These are phyloP conservation scores for Brachyptera putata DNA, from an alignment of 2,888 invertebrate species.

Conservation along the genomic window DNA sequence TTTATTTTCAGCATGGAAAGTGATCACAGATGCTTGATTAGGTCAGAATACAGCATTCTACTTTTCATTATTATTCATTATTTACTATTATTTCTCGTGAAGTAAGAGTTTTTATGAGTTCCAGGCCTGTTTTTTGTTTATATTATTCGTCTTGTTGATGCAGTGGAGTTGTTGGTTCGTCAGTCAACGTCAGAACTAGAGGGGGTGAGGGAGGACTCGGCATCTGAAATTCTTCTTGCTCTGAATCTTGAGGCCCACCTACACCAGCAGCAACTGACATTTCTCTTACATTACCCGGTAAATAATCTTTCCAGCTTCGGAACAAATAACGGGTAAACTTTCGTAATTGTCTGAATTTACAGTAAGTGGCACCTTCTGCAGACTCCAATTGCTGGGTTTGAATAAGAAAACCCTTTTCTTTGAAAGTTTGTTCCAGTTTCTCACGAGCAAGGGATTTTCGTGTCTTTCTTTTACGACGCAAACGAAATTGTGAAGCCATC, in stretches of 20 bases:
- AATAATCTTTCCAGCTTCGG: slow-evolving; percentile 89
- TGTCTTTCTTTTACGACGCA: slow-evolving; percentile 64
- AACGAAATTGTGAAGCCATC: slow-evolving; percentile 21
- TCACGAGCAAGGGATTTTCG: slow-evolving; percentile 80
- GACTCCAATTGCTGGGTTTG: slow-evolving; percentile 91
- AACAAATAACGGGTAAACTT: slow-evolving; percentile 90
- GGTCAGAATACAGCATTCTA: too few relatives aligned
- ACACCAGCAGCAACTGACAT: slow-evolving; percentile 33
- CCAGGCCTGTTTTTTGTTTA: too few relatives aligned
- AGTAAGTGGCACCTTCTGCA: slow-evolving; percentile 89
- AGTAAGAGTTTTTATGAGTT: too few relatives aligned
- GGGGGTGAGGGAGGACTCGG: too few relatives aligned
- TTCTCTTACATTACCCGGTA: slow-evolving; percentile 65
- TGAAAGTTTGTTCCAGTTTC: slow-evolving; percentile 86
- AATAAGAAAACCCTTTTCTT: slow-evolving; percentile 87
- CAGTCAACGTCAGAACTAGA: too few relatives aligned
- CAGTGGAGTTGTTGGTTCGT: too few relatives aligned
- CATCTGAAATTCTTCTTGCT: too few relatives aligned
- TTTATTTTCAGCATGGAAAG: too few relatives aligned
- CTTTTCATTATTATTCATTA: too few relatives aligned
- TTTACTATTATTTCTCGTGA: too few relatives aligned
- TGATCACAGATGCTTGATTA: too few relatives aligned
- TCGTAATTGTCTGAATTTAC: slow-evolving; percentile 84
- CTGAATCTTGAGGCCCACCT: slow-evolving; percentile 24
- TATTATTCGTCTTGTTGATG: too few relatives aligned